phyloP scores from a whole-genome alignment of 2,888 invertebrate genomes.

The Griposia aprilina region DNA sequence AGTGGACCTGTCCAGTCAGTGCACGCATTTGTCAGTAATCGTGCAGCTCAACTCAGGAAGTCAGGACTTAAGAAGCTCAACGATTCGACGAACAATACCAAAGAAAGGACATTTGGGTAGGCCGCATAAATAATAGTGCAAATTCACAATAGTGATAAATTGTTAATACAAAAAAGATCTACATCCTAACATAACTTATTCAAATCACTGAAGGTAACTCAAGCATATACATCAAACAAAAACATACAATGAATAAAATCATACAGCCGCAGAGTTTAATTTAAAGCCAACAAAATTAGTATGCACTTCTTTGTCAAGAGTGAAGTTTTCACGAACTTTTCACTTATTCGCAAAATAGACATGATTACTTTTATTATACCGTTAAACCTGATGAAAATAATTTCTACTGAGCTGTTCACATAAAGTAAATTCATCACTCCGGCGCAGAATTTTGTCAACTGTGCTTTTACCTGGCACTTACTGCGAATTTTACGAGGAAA shows the following conservation, averaged over 20 bases:
- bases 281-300: background rate
- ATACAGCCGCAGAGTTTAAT: background rate
- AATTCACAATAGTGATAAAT: too few species aligned
- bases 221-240: too few species aligned
- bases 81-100: too few species aligned
- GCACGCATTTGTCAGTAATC: too few species aligned
- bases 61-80: too few species aligned
- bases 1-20: too few species aligned
- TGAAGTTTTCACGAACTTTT: constrained; percentile 6
- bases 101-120: too few species aligned
- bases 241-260: too few species aligned
- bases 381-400: constrained; percentile 50
- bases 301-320: background rate
- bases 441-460: constrained; percentile 61
- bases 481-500: constrained; percentile 57
- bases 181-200: background rate
- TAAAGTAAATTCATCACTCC: constrained; percentile 51
- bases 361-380: constrained; percentile 33
- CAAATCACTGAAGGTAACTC: background rate
- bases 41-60: too few species aligned
- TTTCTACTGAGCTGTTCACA: constrained; percentile 31
- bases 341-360: constrained; percentile 3
- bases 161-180: background rate
- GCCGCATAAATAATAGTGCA: too few species aligned
- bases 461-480: constrained; percentile 53